Evolutionary conservation across 92 coral and sea anemone genomes (phyloP), one percentile per base, ranked within the genome.

Genomic region (Epizoanthus illoricatus): DNA sequence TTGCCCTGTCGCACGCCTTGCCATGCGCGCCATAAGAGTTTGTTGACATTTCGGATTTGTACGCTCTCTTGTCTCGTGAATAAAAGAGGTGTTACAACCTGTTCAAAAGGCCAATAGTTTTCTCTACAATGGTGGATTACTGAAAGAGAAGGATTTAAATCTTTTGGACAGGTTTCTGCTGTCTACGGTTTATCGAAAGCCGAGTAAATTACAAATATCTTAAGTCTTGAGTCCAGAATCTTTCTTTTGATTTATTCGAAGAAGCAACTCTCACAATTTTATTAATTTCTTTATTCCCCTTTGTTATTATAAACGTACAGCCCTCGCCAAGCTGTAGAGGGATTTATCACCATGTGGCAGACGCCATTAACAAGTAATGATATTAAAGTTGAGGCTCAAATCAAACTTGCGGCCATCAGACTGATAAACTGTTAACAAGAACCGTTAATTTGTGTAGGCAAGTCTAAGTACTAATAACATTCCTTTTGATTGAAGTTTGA

Each of bases 1-100:
- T 78, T 58, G 71, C 82, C 55, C 20, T 63, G 60, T 13, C 72
- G 82, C 60, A 63, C 24, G 80, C 80, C 49, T 33, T 74, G 65
- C 62, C 65, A 55, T 75, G 68, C 56, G 55, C 69, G 47, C 45
- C 69, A 43, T 5, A 75, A 58, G 36, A 59, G 36, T 78, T 78
- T 62, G 60, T 64, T 78, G 54, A 78, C 61, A 43, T 5, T 20
- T 19, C 19, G 57, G 71, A 75, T 75, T 58, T 43, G 40, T 63
- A 0, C 16, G 13, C n/a, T 78, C 82, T 13, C 82, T 20, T n/a
- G 40, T 78, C 10, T 36, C 21, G 59, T 59, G 71, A 71, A 71
- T 43, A 47, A 78, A 56, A 59, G 56, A 54, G 40, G 66, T 60
- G 24, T 59, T 59, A 75, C 11, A 52, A 55, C 69, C 69, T n/a